Percentiles rank a stretch among this genome's conserved stretches.
Conservation (phyloP, 2,888 invertebrate species). For the Catotricha subobsoleta region DNA sequence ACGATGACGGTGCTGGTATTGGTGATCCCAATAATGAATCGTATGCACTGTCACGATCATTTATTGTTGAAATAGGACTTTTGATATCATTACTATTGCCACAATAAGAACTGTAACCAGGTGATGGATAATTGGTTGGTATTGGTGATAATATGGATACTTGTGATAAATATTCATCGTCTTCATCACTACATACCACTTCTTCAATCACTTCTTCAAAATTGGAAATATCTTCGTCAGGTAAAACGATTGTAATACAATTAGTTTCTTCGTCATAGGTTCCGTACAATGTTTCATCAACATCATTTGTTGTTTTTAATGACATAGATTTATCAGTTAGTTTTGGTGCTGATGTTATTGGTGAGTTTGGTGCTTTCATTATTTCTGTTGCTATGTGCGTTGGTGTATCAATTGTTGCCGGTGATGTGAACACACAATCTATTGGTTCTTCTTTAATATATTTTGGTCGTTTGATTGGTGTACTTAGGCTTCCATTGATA, state of each 20-base stretch:
- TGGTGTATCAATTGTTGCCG: slow-evolving; percentile 12
- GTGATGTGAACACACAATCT: no score
- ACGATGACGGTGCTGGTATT: neutral
- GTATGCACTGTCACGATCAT: slow-evolving; percentile 41
- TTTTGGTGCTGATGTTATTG: neutral
- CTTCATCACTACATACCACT: slow-evolving; percentile 25
- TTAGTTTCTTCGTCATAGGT: slow-evolving; percentile 49
- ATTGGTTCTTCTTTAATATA: no score
- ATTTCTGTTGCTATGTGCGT: slow-evolving; percentile 6
- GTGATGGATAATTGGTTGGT: slow-evolving; percentile 3
- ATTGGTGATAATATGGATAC: slow-evolving; percentile 7
- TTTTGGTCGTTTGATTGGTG: slow-evolving; percentile 6
- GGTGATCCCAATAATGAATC: slow-evolving; percentile 44
- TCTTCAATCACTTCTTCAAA: slow-evolving; percentile 32
- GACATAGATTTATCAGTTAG: slow-evolving; percentile 2
- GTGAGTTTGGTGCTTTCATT: neutral
- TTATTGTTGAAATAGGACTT: slow-evolving; percentile 18
- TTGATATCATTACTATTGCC: neutral
- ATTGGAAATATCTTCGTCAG: slow-evolving; percentile 34
- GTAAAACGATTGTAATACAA: slow-evolving; percentile 53
- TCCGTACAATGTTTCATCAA: slow-evolving; percentile 44
- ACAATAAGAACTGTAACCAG: neutral
- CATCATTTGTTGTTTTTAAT: slow-evolving; percentile 6
- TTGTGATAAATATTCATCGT: slow-evolving; percentile 13
- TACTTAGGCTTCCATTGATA: slow-evolving; percentile 31